Evolutionary conservation across 2,797 vertebrate genomes (phyloP), one percentile per base, ranked within the genome.

Genomic region (Dromococcyx pavoninus): DNA sequence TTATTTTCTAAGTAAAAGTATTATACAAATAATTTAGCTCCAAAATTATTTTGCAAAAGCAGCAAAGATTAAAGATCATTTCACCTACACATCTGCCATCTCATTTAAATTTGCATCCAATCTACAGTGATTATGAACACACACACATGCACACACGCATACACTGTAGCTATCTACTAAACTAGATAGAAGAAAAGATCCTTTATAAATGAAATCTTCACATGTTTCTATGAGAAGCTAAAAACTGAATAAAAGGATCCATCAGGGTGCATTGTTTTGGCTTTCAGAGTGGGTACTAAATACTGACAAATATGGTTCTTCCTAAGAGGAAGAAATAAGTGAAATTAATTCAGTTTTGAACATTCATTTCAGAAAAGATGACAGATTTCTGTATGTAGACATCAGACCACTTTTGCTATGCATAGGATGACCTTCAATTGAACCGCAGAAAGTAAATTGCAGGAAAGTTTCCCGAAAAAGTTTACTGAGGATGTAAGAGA

Each of bases 401-500:
- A 91, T 92, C 81, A 98, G 66, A 88, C 51, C 80, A 96, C 93
- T 98, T 98, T 97, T 71, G 94, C 95, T 97, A 88, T 97, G 97
- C 97, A 98, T 97, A 97, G 89, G 97, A 97, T 98, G 98, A 98
- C 98, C 99, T 99, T 98, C 97, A 97, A 95, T 82, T 98, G 98
- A 99, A 99, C 98, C 98, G 97, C 67, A 95, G 97, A 97, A 98
- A 98, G 98, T 98, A 98, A 98, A 98, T 97, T 96, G 97, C 98
- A 98, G 97, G 97, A 99, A 99, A 98, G 98, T 98, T 99, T 99
- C 97, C 98, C 98, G 98, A 98, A 97, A 98, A 99, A 99, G 98
- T 99, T 99, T 98, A 71, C 97, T 97, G 97, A 98, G 97, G 97
- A 98, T 98, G 96, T 84, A 97, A 97, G 97, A 98, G 98, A 99